Evolutionary conservation across 2,113 vertebrate species (phyloP), one percentile per base, ranked within the genome.

Genomic region (Tetrax tetrax): DNA sequence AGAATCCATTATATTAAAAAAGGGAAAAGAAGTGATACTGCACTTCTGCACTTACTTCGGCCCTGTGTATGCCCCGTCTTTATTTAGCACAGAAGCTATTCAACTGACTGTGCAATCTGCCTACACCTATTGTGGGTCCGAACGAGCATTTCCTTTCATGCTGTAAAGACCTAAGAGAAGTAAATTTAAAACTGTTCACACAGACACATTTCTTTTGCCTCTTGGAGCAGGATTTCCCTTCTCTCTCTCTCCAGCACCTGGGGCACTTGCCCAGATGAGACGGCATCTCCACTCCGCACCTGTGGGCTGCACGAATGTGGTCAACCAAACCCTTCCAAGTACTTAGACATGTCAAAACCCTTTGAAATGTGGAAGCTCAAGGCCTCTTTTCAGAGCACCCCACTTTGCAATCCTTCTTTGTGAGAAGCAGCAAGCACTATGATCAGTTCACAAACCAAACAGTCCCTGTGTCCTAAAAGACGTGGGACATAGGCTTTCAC

Each of bases 271-370:
- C 13, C 41, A 60, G 13, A 60, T 28, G 54, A 77, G 53, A 63
- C 6, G 25, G 23, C 53, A 47, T 18, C 19, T 83, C 31, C 27
- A 48, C 29, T 12, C 22, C 7, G 2, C 6, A 33, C 54, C n/a
- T 6, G 5, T 4, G 12, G 4, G 4, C 28, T 84, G 21, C 23
- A 20, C 0, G 0, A 68, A 59, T 53, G 13, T 3, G 12, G 19
- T 28, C 14, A 61, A 2, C 28, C 18, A 61, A 70, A 37, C 19
- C 19, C 31, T 56, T 15, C 19, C 0, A 14, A n/a, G 20, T 41
- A 41, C 22, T 56, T 68, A 56, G 17, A 54, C 6, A 19, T 11
- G 11, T 53, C 0, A 0, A 54, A 80, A 17, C 38, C n/a, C 60
- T 70, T 37, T 56, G 48, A 51, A 81, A 81, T 21, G 7, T 33